Evolutionary conservation across 2,797 vertebrate species (phyloP).

Genomic region (Lagodon rhomboides): DNA sequence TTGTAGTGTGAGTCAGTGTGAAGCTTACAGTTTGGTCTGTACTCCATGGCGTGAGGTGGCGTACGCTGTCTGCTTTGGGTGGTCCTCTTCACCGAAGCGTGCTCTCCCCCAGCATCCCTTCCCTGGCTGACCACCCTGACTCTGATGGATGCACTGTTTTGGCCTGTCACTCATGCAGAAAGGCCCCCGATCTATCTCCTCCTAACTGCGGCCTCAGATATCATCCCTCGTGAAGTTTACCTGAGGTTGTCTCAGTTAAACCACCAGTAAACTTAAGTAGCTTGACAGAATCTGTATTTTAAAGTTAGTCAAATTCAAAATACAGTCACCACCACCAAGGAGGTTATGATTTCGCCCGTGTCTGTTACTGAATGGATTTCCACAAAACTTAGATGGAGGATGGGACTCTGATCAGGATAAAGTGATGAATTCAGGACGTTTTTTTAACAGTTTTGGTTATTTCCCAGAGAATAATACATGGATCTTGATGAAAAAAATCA

Average conservation of each 20-base stretch:
- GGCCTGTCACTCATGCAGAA: slow-evolving; percentile 80
- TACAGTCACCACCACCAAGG: too few relatives aligned
- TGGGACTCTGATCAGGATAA: too few relatives aligned
- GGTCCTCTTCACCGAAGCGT: slow-evolving; percentile 78
- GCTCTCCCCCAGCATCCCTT: slow-evolving; percentile 59
- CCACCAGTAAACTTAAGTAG: slow-evolving; percentile 27
- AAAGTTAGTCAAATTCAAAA: too few relatives aligned
- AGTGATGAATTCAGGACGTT: too few relatives aligned
- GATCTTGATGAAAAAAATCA: too few relatives aligned
- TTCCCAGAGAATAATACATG: too few relatives aligned
- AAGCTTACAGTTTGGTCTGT: slow-evolving; percentile 77
- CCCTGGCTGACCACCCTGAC: slow-evolving; percentile 79
- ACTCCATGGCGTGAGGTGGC: slow-evolving; percentile 65
- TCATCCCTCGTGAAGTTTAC: slow-evolving; percentile 66
- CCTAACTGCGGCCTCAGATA: slow-evolving; percentile 65
- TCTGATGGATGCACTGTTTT: slow-evolving; percentile 84
- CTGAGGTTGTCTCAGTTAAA: slow-evolving; percentile 37
- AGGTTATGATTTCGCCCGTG: too few relatives aligned
- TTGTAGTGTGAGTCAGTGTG: slow-evolving; percentile 75
- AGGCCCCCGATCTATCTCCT: slow-evolving; percentile 63
- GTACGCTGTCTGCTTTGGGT: slow-evolving; percentile 80
- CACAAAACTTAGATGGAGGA: too few relatives aligned
- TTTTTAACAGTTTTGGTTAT: too few relatives aligned
- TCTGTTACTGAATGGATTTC: too few relatives aligned
- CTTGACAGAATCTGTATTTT: slow-evolving; percentile 22